Evolutionary conservation across 2,888 invertebrate species (phyloP), one percentile per base, ranked within the genome.

Genomic region (Lepidocyrtinus sp.): DNA sequence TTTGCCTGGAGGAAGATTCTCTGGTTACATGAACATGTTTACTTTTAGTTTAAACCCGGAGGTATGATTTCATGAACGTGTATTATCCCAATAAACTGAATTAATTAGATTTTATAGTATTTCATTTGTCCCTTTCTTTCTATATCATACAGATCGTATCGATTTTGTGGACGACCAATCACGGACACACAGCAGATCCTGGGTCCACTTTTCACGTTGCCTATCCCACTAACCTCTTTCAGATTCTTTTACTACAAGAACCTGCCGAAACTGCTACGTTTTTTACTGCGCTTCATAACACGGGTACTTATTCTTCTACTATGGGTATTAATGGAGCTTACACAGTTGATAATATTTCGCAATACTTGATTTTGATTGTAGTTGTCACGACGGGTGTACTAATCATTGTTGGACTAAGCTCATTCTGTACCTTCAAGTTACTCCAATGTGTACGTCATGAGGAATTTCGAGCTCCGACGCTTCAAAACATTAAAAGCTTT

Each of bases 391-490:
- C 79, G 1, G 82, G 84, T 15, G 73, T 82, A 1, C 46, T 82
- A 22, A 68, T 81, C 2, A 63, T 78, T n/a, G 82, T 84, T 50
- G 81, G 84, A 17, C 22, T 81, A 12, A 71, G 81, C 21, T 84
- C 84, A 0, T 67, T 75, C 22, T 78, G 67, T 27, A 75, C 86
- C 15, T 82, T 84, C 82, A 82, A 83, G 64, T 25, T 86, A 64
- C 74, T 87, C 36, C 70, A 83, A 62, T 55, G 81, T 88, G 75
- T 90, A 88, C 80, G 90, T 82, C 17, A 89, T 83, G 65, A 73
- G 45, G 73, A 71, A 25, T 19, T 65, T 22, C 15, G 69, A 0
- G 17, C 25, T 19, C 21, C 79, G 19, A 0, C 36, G 19, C 26
- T 73, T 0, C 62, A 74, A 27, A 79, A 64, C 27, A 19, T 67